Conservation (phyloP, 2,888 invertebrate species). For the Hymenopus coronatus region DNA sequence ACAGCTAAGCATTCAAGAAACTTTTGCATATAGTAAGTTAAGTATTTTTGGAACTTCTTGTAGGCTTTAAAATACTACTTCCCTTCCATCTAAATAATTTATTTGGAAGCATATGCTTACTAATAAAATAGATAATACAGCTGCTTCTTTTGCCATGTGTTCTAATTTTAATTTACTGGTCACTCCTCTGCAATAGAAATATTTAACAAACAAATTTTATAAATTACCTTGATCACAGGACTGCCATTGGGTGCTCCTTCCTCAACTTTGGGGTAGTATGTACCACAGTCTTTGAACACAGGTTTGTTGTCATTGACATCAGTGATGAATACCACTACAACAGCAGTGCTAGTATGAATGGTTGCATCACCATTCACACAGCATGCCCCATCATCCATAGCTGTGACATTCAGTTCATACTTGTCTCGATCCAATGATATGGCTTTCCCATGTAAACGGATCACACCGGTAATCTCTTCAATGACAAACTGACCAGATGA, state of each 20-base stretch:
- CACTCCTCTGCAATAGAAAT: too few relatives aligned
- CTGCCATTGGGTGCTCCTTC: constrained; percentile 93
- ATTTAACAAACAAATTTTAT: too few relatives aligned
- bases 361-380: constrained; percentile 86
- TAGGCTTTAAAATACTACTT: too few relatives aligned
- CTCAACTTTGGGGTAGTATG: constrained; percentile 90
- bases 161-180: too few relatives aligned
- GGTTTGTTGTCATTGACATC: constrained; percentile 98
- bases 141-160: too few relatives aligned
- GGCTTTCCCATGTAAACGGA: constrained; percentile 80
- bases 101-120: too few relatives aligned
- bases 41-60: too few relatives aligned
- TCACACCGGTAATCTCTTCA: constrained; percentile 92
- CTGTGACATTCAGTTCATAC: constrained; percentile 94
- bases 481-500: constrained; percentile 92
- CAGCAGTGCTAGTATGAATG: constrained; percentile 90
- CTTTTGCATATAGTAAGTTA: too few relatives aligned
- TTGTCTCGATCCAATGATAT: constrained; percentile 89
- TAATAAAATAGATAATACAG: too few relatives aligned
- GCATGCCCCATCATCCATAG: constrained; percentile 96
- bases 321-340: constrained; percentile 93
- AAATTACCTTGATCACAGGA: constrained; percentile 78
- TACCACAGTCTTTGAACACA: constrained; percentile 88
- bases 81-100: too few relatives aligned
- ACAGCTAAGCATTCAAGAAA: too few relatives aligned